Evolutionary conservation across 2,888 invertebrate species (phyloP).

Genomic region (Brachycybe producta): DNA sequence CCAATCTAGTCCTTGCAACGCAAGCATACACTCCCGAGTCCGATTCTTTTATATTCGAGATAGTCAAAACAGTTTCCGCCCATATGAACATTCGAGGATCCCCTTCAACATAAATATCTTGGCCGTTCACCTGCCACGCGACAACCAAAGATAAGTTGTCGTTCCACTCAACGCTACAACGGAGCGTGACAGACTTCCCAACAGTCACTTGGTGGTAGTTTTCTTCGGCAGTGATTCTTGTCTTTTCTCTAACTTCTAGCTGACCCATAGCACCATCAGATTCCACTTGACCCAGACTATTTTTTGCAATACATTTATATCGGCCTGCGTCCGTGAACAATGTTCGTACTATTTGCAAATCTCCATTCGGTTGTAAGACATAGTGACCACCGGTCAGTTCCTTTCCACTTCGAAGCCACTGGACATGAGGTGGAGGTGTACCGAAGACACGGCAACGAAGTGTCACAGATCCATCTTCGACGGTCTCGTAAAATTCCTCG

Average conservation of each 20-base stretch:
- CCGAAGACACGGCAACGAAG: slow-evolving; percentile 87
- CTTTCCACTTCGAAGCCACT: slow-evolving; percentile 71
- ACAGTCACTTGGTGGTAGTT: slow-evolving; percentile 86
- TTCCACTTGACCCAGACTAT: slow-evolving; percentile 70
- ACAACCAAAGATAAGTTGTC: slow-evolving; percentile 63
- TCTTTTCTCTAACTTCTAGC: slow-evolving; percentile 63
- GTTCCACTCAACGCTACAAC: slow-evolving; percentile 88
- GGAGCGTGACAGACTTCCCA: slow-evolving; percentile 69
- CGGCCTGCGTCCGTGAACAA: slow-evolving; percentile 79
- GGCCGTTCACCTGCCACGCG: slow-evolving; percentile 75
- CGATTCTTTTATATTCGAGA: slow-evolving; percentile 82
- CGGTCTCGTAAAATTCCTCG: slow-evolving; percentile 55
- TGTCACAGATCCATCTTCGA: slow-evolving; percentile 65
- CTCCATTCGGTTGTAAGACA: slow-evolving; percentile 59
- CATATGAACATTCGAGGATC: slow-evolving; percentile 63
- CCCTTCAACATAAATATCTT: slow-evolving; percentile 71
- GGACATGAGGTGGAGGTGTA: slow-evolving; percentile 84
- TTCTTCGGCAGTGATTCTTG: slow-evolving; percentile 72
- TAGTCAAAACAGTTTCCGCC: slow-evolving; percentile 83
- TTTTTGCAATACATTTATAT: slow-evolving; percentile 82
- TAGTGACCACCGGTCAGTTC: slow-evolving; percentile 85
- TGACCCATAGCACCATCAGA: slow-evolving; percentile 53
- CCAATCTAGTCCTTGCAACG: slow-evolving; percentile 75
- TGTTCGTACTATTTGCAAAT: slow-evolving; percentile 66
- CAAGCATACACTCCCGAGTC: slow-evolving; percentile 95